These are phyloP conservation scores for Aromia moschata DNA, from an alignment of 2,888 invertebrate genomes.

Conservation along the genomic window DNA sequence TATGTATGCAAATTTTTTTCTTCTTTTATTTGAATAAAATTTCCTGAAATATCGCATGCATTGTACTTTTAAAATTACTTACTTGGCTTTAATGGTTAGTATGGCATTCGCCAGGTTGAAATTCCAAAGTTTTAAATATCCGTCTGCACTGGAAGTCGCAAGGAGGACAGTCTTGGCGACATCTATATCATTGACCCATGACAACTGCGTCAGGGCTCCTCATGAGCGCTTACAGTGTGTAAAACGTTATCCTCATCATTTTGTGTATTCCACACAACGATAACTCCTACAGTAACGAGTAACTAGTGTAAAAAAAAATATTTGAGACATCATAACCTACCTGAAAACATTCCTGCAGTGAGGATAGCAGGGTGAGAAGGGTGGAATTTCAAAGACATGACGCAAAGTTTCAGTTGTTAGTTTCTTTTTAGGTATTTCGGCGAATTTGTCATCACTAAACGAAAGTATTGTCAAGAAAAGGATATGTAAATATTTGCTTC, in stretches of 20 bases:
- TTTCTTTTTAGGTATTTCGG: conserved; percentile 53
- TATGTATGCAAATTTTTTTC: no score
- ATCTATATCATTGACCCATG: conserved; percentile 57
- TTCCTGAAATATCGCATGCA: no score
- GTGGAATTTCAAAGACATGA: conserved; percentile 64
- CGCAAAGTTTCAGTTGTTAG: conserved; percentile 60
- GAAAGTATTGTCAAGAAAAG: no score
- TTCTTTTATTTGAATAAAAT: no score
- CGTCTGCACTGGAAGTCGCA: conserved; percentile 57
- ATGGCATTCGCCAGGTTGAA: conserved; percentile 41
- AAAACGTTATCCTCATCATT: conserved; percentile 53
- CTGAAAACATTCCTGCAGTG: conserved; percentile 62
- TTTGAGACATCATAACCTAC: conserved; percentile 41
- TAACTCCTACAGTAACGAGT: conserved; percentile 19
- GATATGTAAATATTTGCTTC: no score
- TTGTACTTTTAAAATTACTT: no score
- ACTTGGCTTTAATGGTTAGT: conserved; percentile 38
- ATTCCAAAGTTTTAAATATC: conserved; percentile 57
- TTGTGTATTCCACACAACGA: conserved; percentile 55
- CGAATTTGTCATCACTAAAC: conserved; percentile 54
- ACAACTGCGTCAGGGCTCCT: conserved; percentile 57
- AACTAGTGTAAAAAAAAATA: neutral
- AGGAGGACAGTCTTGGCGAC: conserved; percentile 49
- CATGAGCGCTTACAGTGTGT: conserved; percentile 51
- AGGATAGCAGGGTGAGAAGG: conserved; percentile 63